Evolutionary conservation across 2,888 invertebrate species (phyloP), one percentile per base, ranked within the genome.

Genomic region (Anthophora plumipes): DNA sequence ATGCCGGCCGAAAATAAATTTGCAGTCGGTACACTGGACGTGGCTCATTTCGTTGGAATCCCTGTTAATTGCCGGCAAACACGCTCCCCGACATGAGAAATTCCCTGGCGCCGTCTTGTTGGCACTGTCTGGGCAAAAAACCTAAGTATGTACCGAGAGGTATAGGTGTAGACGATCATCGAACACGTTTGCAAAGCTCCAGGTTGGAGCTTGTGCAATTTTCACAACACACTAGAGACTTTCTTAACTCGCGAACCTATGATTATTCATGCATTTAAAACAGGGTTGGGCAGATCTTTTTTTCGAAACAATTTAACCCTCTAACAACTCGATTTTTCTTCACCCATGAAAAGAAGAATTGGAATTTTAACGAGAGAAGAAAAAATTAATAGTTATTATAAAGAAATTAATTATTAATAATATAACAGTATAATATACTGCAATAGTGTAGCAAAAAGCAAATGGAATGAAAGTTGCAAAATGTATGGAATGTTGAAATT

Each of bases 31-130:
- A 63, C 61, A 71, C 66, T 69, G 74, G 70, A 72, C 76, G 68
- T 63, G 71, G 71, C 72, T 82, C 85, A 77, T 72, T 84, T 82
- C 82, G 79, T 77, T 80, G 83, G 86, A 82, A 86, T 85, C 80
- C 57, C 80, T 75, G 87, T 87, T 87, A 87, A 87, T 87, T 87
- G 81, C 84, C 80, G 77, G 82, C 70, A 83, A 85, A 81, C 85
- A 84, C 77, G 79, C 83, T 76, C 67, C 84, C 78, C 82, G 85
- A 82, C 82, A 83, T 82, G 83, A 86, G 84, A 85, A 86, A 85
- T 85, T 86, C 83, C 68, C 80, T 86, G 86, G 86, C 87, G 87
- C 87, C 87, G 83, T 61, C 77, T 73, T 68, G 84, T 84, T 82
- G 78, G 82, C 84, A 84, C 85, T 79, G 81, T 79, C 77, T 59